Evolutionary conservation across 2,113 vertebrate species (phyloP).

Genomic region (Aspiorhynchus laticeps): DNA sequence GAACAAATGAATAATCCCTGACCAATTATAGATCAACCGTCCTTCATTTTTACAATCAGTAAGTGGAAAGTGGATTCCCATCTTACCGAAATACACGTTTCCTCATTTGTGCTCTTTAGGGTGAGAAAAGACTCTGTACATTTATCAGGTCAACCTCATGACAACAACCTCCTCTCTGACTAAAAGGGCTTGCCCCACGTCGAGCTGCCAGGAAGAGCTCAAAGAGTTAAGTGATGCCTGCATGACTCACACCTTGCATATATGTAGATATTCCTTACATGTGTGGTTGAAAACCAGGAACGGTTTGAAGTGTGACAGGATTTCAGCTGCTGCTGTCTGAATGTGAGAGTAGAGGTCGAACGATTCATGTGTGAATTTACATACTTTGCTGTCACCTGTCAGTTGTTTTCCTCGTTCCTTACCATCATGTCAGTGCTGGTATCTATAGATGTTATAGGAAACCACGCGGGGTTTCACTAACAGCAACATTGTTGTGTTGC

Average conservation of each 20-base stretch:
- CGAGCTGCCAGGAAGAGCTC: constrained; percentile 47
- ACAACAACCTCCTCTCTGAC: neutral
- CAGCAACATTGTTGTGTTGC: neutral
- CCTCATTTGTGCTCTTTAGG: constrained; percentile 8
- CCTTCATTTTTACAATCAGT: neutral
- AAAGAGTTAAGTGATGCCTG: constrained; percentile 44
- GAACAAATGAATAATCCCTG: neutral
- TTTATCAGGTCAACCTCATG: neutral
- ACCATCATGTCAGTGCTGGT: neutral
- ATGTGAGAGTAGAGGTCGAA: neutral
- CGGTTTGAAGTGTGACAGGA: neutral
- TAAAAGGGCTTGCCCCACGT: constrained; percentile 15
- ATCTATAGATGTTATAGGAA: neutral
- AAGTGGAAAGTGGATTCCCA: neutral
- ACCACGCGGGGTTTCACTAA: constrained; percentile 8
- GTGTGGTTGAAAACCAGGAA: constrained; percentile 31
- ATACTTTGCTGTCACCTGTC: neutral
- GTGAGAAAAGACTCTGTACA: constrained; percentile 2
- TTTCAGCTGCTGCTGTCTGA: neutral
- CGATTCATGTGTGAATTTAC: constrained; percentile 8
- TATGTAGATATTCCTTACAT: constrained; percentile 37
- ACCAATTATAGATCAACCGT: neutral
- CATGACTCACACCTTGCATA: constrained; percentile 40
- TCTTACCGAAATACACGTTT: neutral
- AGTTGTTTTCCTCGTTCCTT: constrained; percentile 26